Conservation (phyloP, 2,888 invertebrate species). For the Tinea semifulvella region DNA sequence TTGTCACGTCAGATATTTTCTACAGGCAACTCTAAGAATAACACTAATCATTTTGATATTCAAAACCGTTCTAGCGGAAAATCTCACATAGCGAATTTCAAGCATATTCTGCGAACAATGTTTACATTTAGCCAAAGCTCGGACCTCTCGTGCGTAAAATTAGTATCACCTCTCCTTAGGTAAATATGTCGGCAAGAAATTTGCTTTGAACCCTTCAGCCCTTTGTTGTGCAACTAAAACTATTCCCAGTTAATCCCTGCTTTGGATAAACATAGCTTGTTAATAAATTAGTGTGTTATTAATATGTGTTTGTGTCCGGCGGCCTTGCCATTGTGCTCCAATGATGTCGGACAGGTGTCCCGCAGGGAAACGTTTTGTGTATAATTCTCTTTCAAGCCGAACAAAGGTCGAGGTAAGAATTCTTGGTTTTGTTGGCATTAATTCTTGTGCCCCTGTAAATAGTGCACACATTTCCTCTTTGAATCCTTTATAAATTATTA, state of each 20-base stretch:
- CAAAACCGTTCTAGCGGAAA: constrained; percentile 12
- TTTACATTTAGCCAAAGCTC: constrained; percentile 36
- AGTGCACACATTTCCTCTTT: constrained; percentile 47
- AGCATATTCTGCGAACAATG: constrained; percentile 33
- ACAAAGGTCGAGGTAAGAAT: constrained; percentile 51
- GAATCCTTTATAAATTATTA: constrained; percentile 16
- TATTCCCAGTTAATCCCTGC: constrained; percentile 63
- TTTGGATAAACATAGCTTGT: constrained; percentile 61
- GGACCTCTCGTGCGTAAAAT: constrained; percentile 63
- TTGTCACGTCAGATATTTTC: too few relatives aligned
- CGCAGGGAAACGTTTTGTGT: constrained; percentile 38
- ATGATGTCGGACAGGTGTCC: constrained; percentile 52
- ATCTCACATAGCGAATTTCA: constrained; percentile 30
- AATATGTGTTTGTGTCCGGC: constrained; percentile 47
- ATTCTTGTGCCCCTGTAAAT: constrained; percentile 34
- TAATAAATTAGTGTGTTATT: constrained; percentile 66
- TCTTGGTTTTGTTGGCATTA: constrained; percentile 29
- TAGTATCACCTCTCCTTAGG: constrained; percentile 64
- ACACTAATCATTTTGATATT: constrained; percentile 13
- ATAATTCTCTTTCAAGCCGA: constrained; percentile 41
- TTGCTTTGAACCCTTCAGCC: constrained; percentile 64
- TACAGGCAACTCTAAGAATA: too few relatives aligned
- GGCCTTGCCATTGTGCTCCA: constrained; percentile 38
- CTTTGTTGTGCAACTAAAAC: constrained; percentile 67
- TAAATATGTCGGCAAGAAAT: constrained; percentile 67